Evolutionary conservation across 2,113 vertebrate genomes (phyloP).

Genomic region (Dicentrarchus labrax): DNA sequence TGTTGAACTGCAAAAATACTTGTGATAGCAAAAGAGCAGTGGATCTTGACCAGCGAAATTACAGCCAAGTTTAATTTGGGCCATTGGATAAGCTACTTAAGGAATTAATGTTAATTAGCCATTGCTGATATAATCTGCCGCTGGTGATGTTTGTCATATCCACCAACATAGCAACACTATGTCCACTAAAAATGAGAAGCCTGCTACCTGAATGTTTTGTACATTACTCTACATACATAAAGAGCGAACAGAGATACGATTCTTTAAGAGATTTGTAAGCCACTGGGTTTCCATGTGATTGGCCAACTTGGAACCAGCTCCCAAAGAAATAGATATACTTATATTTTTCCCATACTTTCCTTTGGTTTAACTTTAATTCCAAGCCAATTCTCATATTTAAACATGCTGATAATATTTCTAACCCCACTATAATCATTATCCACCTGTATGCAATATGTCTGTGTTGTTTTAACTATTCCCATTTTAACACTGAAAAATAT

Average conservation of each 20-base stretch:
- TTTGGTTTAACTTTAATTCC: background rate
- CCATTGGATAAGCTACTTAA: background rate
- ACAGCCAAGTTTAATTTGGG: background rate
- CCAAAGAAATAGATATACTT: background rate
- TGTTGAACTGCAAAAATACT: background rate
- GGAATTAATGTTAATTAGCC: background rate
- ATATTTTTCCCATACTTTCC: too few species aligned
- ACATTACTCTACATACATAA: background rate
- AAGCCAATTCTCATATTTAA: background rate
- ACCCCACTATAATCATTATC: background rate
- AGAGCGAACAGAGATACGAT: background rate
- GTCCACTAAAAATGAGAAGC: background rate
- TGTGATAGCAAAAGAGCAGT: background rate
- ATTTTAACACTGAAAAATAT: constrained; percentile 6
- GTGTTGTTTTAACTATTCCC: constrained; percentile 10
- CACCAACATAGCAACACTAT: background rate
- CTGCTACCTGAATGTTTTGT: background rate
- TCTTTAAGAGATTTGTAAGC: background rate
- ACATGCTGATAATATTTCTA: background rate
- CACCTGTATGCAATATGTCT: constrained; percentile 26
- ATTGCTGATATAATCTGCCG: background rate
- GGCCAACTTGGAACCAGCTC: background rate
- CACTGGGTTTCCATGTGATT: background rate
- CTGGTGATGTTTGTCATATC: background rate
- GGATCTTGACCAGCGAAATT: background rate